Percentiles rank a stretch among this genome's conserved stretches.
Evolutionary conservation across 2,888 invertebrate genomes (phyloP).

Genomic region (Pristionchus mayeri): DNA sequence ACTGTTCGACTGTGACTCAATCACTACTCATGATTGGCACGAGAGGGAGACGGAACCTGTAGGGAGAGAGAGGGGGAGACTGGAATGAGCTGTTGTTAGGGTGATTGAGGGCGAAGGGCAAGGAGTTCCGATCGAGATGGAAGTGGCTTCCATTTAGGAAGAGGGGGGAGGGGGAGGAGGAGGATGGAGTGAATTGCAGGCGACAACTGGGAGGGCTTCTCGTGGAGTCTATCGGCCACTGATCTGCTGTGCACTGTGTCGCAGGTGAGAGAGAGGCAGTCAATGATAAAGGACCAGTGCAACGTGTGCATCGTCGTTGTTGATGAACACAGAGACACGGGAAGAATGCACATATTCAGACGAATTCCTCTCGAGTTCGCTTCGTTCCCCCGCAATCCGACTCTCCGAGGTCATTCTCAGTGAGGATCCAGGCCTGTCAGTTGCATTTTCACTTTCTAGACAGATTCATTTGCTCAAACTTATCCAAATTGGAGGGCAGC

Average conservation of each 20-base stretch:
- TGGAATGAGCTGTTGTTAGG: conserved; percentile 2
- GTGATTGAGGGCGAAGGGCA: conserved; percentile 23
- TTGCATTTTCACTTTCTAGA: background rate
- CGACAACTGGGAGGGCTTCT: conserved; percentile 43
- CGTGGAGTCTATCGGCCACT: conserved; percentile 41
- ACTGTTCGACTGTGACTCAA: background rate
- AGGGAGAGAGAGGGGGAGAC: background rate
- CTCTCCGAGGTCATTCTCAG: conserved; percentile 44
- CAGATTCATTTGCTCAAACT: too few relatives aligned
- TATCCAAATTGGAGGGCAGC: too few relatives aligned
- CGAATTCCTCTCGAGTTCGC: conserved; percentile 46
- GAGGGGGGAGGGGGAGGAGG: background rate
- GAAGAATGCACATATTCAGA: too few relatives aligned
- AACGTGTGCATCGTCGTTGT: background rate
- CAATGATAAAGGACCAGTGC: background rate
- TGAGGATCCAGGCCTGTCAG: conserved; percentile 43
- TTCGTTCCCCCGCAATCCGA: conserved; percentile 40
- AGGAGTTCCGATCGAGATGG: background rate
- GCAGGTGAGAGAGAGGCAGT: background rate
- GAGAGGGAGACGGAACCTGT: background rate
- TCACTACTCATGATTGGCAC: background rate
- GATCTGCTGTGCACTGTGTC: conserved; percentile 47
- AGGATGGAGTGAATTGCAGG: conserved; percentile 6
- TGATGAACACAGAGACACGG: too few relatives aligned
- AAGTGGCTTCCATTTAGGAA: background rate